Percentiles rank a stretch among this genome's conserved stretches.
Evolutionary conservation across 2,797 vertebrate species (phyloP).

Genomic region (Platalea minor): DNA sequence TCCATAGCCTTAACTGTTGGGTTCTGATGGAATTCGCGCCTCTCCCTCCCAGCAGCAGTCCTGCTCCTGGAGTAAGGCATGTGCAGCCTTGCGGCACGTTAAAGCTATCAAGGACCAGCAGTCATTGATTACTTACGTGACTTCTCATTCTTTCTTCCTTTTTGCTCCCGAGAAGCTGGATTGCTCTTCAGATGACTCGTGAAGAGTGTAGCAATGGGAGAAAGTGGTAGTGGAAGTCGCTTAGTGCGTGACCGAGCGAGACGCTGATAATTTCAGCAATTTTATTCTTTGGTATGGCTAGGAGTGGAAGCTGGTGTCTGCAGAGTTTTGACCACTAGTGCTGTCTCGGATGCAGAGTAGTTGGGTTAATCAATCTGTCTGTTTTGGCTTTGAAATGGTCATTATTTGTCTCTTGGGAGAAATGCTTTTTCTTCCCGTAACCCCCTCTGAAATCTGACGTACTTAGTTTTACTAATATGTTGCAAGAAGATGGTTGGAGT

Average conservation of each 20-base stretch:
- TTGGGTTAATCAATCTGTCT: rapidly evolving
- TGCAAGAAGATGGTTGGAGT: neutral
- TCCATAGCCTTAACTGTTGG: rapidly evolving
- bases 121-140: neutral
- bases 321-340: neutral
- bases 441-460: neutral
- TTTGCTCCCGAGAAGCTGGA: neutral
- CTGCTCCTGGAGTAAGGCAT: neutral
- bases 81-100: neutral
- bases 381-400: neutral
- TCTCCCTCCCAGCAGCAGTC: neutral
- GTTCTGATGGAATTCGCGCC: neutral
- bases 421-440: neutral
- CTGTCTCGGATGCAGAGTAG: neutral
- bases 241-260: neutral
- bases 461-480: neutral
- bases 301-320: neutral
- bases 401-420: neutral
- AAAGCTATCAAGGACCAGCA: neutral
- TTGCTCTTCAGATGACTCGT: neutral
- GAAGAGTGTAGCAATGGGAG: neutral
- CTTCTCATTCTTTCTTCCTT: neutral
- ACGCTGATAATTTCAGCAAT: neutral
- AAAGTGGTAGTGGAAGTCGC: neutral
- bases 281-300: neutral